phyloP scores from a whole-genome alignment of 2,113 vertebrate species.

The Climacteris rufus region DNA sequence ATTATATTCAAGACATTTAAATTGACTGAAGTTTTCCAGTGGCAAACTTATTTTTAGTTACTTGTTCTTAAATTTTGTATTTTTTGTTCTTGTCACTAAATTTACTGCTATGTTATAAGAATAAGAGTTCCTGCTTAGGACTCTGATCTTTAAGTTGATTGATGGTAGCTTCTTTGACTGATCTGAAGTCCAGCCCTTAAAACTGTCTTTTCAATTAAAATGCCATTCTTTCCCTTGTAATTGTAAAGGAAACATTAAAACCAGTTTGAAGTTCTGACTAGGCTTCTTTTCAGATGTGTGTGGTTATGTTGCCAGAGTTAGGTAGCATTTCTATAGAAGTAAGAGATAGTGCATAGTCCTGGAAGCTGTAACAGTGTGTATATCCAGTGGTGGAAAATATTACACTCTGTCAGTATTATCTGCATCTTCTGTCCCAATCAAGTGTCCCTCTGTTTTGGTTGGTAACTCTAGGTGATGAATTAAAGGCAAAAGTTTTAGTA shows the following conservation, averaged over 20 bases:
- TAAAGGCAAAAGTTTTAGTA: background rate
- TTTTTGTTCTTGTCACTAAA: background rate
- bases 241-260: background rate
- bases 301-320: background rate
- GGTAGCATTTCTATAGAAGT: background rate
- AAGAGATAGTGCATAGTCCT: background rate
- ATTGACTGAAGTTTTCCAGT: background rate
- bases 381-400: background rate
- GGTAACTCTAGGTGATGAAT: background rate
- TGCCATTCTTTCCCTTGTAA: background rate
- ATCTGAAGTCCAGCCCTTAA: background rate
- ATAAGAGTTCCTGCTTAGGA: background rate
- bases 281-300: background rate
- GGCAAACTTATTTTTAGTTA: background rate
- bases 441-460: background rate
- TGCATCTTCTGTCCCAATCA: background rate
- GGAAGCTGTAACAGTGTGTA: accelerated
- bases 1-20: background rate
- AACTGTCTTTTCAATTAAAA: background rate
- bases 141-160: background rate
- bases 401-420: background rate
- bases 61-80: background rate
- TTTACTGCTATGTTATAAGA: background rate
- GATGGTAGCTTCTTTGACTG: background rate
- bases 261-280: background rate